Evolutionary conservation across 2,797 vertebrate species (phyloP).

Genomic region (Neostethus bicornis): DNA sequence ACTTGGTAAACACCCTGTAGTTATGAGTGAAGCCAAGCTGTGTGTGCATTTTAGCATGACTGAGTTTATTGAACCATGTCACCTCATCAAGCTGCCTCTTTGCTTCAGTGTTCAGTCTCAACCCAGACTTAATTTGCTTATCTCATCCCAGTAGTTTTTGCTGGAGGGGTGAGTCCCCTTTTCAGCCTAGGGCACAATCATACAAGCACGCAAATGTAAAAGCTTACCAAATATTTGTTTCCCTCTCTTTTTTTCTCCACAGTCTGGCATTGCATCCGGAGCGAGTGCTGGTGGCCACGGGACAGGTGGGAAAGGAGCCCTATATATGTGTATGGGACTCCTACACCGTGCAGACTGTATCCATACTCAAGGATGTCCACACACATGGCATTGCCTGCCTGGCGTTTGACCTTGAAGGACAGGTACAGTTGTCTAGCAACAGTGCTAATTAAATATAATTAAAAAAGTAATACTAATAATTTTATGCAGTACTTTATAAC

Average conservation of each 20-base stretch:
- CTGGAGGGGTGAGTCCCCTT: constrained; percentile 51
- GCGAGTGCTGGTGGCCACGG: constrained; percentile 95
- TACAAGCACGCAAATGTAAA: constrained; percentile 22
- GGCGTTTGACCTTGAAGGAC: constrained; percentile 96
- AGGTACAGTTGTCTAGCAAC: constrained; percentile 78
- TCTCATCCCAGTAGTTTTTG: constrained; percentile 59
- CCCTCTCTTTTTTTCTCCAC: constrained; percentile 44
- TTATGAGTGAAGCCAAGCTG: constrained; percentile 34
- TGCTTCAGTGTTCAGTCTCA: constrained; percentile 50
- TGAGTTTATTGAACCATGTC: constrained; percentile 71
- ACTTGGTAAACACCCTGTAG: constrained; percentile 18
- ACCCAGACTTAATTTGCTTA: constrained; percentile 60
- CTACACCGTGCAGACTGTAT: constrained; percentile 94
- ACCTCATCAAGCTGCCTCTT: constrained; percentile 67
- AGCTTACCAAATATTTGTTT: constrained; percentile 53
- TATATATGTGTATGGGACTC: constrained; percentile 99
- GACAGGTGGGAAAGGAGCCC: constrained; percentile 98
- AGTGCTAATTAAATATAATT: not conserved
- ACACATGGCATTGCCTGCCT: constrained; percentile 96
- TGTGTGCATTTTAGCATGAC: constrained; percentile 52
- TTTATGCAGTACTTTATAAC: not conserved
- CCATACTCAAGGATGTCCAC: constrained; percentile 94
- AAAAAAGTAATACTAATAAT: not conserved
- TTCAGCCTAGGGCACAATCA: constrained; percentile 19
- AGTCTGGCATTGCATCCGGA: constrained; percentile 98